Evolutionary conservation across 53 echinoderm and acorn worm genomes (phyloP), one percentile per base, ranked within the genome.

Genomic region (Mesocentrotus franciscanus): DNA sequence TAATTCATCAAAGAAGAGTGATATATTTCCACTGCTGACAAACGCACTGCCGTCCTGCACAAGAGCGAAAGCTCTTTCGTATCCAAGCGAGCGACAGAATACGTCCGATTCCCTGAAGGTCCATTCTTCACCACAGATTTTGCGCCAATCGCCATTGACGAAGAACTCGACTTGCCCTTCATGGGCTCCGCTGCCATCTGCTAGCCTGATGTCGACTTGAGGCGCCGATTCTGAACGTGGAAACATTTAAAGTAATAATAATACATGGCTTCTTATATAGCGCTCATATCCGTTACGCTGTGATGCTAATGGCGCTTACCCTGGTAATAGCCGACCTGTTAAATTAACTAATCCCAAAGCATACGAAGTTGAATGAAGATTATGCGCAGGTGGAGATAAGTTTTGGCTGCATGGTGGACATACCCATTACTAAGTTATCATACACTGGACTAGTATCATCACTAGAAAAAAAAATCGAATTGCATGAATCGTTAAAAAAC

Each of bases 11-110:
- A 91, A 91, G 91, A 91, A 66, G 2, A 24, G 61, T 24, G 68
- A 18, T 20, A 8, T 36, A 39, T 39, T 35, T 14, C 29, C 22
- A 62, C 35, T 66, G 62, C 22, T 35, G 39, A 22, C 22, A 68
- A 64, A 62, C 1, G 62, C 91, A 33, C 68, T 91, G 8, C 91
- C 91, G 10, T 91, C 91, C 91, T 66, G 91, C 56, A 91, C 26
- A 61, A 91, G 61, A 9, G 68, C 91, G 36, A 27, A 64, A 10
- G 91, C 62, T 68, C 91, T 33, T 10, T 27, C 35, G 9, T 35
- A 91, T 91, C 91, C 91, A 91, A 91, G 91, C 9, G 91, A 64
- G 24, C 64, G 91, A 58, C 91, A 91, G 35, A 91, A 26, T 15
- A 91, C 91, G 22, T 62, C 68, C 18, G 91, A 32, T 8, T 91